A percentile compares a stretch with the other conserved stretches of the same genome.
Evolutionary conservation across 2,888 invertebrate genomes (phyloP).

Genomic region (Agriopis aurantiaria): DNA sequence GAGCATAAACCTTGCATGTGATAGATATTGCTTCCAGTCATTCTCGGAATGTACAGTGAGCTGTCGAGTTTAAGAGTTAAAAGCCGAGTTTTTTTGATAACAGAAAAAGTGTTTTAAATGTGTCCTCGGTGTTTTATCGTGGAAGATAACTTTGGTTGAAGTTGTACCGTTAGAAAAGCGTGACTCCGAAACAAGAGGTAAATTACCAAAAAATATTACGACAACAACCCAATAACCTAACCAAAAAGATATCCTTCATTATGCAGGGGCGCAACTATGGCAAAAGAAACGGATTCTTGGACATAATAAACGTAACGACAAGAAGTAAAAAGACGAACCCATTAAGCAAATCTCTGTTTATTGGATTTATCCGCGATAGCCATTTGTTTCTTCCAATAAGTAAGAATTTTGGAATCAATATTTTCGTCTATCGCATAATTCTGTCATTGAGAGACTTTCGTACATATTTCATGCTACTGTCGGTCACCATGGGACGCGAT

Average conservation of each 20-base stretch:
- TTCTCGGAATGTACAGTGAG: conserved; percentile 61
- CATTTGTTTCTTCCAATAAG: conserved; percentile 45
- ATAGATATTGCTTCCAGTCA: conserved; percentile 55
- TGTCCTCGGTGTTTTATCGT: conserved; percentile 50
- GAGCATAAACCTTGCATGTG: conserved; percentile 47
- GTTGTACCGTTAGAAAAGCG: conserved; percentile 44
- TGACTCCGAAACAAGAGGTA: conserved; percentile 48
- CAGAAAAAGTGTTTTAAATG: conserved; percentile 56
- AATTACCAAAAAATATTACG: conserved; percentile 41
- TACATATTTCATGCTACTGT: conserved; percentile 34
- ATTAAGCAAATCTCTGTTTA: conserved; percentile 45
- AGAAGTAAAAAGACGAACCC: conserved; percentile 51
- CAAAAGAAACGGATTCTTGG: conserved; percentile 51
- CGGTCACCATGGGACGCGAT: conserved; percentile 39
- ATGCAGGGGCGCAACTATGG: conserved; percentile 16
- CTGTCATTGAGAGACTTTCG: conserved; percentile 51
- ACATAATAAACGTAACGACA: conserved; percentile 36
- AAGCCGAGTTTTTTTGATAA: conserved; percentile 60
- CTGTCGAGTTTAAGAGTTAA: conserved; percentile 38
- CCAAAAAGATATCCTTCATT: conserved; percentile 36
- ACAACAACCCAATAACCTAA: conserved; percentile 35
- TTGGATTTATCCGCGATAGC: conserved; percentile 43
- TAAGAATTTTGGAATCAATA: conserved; percentile 41
- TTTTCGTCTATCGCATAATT: conserved; percentile 52
- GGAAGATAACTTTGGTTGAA: conserved; percentile 51